Conservation (phyloP, 2,888 invertebrate species). For the Netelia virgata region DNA sequence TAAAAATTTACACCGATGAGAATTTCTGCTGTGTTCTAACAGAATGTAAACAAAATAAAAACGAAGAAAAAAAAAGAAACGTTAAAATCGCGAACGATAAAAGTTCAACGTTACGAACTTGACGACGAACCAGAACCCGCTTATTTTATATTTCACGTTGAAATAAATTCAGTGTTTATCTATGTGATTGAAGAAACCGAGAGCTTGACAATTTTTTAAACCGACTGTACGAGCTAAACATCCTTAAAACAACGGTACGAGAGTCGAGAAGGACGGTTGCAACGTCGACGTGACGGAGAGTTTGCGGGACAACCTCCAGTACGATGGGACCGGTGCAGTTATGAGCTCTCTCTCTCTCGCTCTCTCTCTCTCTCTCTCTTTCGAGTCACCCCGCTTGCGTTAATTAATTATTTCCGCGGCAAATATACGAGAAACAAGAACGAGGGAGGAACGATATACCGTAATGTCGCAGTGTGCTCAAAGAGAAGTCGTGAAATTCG, state of each 20-base stretch:
- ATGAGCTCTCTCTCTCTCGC: constrained; percentile 54
- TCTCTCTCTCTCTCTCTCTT: constrained; percentile 54
- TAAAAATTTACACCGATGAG: too few relatives aligned
- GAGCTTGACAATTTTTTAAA: neutral
- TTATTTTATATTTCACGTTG: too few relatives aligned
- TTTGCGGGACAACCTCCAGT: neutral
- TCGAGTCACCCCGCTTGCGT: constrained; percentile 64
- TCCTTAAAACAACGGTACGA: neutral
- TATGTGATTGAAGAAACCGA: neutral
- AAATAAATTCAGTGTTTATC: neutral
- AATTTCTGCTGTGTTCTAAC: too few relatives aligned
- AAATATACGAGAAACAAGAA: constrained; percentile 71
- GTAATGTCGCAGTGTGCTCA: constrained; percentile 48
- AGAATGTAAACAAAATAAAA: too few relatives aligned
- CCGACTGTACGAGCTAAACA: neutral
- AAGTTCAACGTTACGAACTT: too few relatives aligned
- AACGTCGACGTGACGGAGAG: neutral
- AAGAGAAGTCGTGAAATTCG: constrained; percentile 37
- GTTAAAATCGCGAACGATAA: neutral
- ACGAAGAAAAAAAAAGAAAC: neutral
- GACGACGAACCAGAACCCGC: too few relatives aligned
- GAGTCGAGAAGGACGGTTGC: neutral
- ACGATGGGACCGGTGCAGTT: constrained; percentile 56
- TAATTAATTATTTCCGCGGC: constrained; percentile 81
- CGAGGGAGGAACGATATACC: constrained; percentile 45